A percentile compares a stretch with the other conserved stretches of the same genome.
phyloP scores from a whole-genome alignment of 2,113 vertebrate genomes.

The Myotis davidii region DNA sequence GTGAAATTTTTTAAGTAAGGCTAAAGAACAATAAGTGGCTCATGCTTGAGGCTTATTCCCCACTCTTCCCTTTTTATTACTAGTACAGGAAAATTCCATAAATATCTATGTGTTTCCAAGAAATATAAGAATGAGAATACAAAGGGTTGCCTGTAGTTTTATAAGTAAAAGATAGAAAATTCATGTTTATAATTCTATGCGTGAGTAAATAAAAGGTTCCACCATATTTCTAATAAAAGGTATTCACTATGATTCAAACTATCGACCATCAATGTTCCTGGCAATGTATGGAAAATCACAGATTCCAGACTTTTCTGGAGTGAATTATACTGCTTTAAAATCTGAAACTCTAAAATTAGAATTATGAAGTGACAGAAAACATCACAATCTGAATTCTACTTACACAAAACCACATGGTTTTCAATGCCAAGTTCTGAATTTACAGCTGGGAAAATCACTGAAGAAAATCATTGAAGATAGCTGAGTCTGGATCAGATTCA shows the following conservation, averaged over 20 bases:
- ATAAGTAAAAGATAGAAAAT: slow-evolving; percentile 13
- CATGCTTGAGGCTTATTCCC: not conserved
- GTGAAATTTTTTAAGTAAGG: not conserved
- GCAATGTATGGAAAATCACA: not conserved
- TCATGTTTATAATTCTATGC: not conserved
- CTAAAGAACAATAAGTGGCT: not conserved
- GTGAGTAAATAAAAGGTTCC: not conserved
- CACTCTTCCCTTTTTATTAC: not conserved
- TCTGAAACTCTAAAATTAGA: slow-evolving; percentile 58
- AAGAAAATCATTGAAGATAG: slow-evolving; percentile 28
- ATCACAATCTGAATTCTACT: slow-evolving; percentile 65
- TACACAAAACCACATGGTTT: slow-evolving; percentile 53
- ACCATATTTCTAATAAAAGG: slow-evolving; percentile 22
- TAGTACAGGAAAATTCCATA: not conserved
- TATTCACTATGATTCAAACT: slow-evolving; percentile 43
- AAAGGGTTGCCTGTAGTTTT: not conserved
- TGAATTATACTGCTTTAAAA: slow-evolving; percentile 60
- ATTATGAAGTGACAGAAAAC: slow-evolving; percentile 72
- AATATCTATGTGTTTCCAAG: slow-evolving; percentile 37
- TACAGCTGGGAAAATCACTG: slow-evolving; percentile 48
- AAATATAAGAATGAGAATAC: slow-evolving; percentile 25
- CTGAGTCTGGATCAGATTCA: slow-evolving; percentile 20
- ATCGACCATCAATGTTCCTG: not conserved
- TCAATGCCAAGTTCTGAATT: slow-evolving; percentile 61
- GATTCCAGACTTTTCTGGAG: slow-evolving; percentile 23